Conservation (phyloP, 2,113 vertebrate genomes). For the Paralichthys olivaceus region DNA sequence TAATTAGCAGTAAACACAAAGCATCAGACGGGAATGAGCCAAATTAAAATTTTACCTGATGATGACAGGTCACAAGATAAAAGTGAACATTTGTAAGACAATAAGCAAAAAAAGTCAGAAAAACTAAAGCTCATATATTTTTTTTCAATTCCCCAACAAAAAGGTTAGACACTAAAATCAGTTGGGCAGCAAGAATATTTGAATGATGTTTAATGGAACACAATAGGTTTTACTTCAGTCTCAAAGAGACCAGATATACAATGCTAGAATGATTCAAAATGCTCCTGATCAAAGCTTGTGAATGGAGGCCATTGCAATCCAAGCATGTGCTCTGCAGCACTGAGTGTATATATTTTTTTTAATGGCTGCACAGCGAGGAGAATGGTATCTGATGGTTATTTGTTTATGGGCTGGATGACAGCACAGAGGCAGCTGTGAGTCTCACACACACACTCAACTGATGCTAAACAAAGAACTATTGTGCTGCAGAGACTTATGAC, state of each 20-base stretch:
- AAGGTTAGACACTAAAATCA: not conserved
- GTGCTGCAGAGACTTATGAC: slow-evolving; percentile 47
- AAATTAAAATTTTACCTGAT: no score
- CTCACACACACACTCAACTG: slow-evolving; percentile 27
- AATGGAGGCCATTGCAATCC: slow-evolving; percentile 6
- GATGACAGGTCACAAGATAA: no score
- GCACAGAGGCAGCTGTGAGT: slow-evolving; percentile 34
- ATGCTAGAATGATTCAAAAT: not conserved
- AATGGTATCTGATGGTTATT: slow-evolving; percentile 56
- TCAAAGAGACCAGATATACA: not conserved
- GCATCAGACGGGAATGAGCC: no score
- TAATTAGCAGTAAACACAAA: no score
- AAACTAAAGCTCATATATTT: no score
- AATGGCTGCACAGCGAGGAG: slow-evolving; percentile 16
- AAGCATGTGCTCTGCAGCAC: slow-evolving; percentile 28
- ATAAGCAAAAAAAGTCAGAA: not conserved
- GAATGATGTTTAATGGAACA: not conserved
- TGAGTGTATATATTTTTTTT: slow-evolving; percentile 20
- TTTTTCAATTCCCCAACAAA: not conserved
- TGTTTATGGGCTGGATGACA: slow-evolving; percentile 44
- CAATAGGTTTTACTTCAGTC: not conserved
- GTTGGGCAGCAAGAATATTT: not conserved
- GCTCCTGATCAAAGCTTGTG: slow-evolving; percentile 12
- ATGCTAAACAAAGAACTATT: slow-evolving; percentile 54
- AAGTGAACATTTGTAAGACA: not conserved